Evolutionary conservation across 1,140 invertebrate species (phyloP).

Genomic region (Galleria mellonella): DNA sequence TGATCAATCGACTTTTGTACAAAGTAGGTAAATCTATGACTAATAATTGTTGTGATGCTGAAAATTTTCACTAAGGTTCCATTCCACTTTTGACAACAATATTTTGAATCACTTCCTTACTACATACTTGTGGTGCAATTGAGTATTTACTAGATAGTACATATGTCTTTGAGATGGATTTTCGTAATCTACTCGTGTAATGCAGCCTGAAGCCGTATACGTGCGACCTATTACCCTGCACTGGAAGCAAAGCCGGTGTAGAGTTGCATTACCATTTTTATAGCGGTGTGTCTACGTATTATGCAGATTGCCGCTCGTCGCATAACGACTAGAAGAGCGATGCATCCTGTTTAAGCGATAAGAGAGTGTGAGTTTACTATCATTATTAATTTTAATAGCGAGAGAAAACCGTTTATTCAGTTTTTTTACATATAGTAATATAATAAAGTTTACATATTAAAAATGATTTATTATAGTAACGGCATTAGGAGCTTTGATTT

Average conservation of each 20-base stretch:
- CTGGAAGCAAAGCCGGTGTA: constrained; percentile 16
- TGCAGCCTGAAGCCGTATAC: constrained; percentile 2
- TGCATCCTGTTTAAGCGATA: neutral
- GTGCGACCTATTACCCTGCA: constrained; percentile 20
- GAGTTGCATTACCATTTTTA: constrained; percentile 19
- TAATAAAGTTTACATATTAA: too few species aligned
- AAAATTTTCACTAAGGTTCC: too few species aligned
- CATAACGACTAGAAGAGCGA: constrained; percentile 9
- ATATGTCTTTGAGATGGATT: constrained; percentile 18
- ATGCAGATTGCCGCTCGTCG: constrained; percentile 14
- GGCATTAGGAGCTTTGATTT: too few species aligned
- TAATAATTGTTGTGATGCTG: too few species aligned
- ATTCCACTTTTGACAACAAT: too few species aligned
- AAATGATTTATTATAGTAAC: too few species aligned
- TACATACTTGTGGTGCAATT: too few species aligned
- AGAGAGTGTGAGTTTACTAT: neutral
- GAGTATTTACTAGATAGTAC: constrained; percentile 40
- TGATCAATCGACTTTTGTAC: too few species aligned
- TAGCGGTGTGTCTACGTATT: constrained; percentile 16
- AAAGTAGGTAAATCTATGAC: too few species aligned
- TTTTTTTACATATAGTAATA: too few species aligned
- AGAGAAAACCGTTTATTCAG: neutral
- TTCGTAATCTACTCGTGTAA: neutral
- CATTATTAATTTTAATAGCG: neutral
- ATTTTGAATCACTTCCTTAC: too few species aligned